phyloP scores from a whole-genome alignment of 1,140 invertebrate species.

The Brachionus rubens region DNA sequence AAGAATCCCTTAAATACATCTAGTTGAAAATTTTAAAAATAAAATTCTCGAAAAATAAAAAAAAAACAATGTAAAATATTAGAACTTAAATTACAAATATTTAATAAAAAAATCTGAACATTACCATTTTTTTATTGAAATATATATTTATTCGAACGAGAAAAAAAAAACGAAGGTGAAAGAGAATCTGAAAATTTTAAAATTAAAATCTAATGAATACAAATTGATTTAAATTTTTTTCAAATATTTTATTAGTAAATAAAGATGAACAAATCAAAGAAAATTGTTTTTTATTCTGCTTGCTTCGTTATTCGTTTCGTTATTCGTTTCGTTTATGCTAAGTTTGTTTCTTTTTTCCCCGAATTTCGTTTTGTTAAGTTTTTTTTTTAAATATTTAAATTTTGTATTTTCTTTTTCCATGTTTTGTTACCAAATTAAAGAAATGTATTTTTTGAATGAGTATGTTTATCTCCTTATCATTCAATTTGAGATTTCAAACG shows the following conservation, averaged over 20 bases:
- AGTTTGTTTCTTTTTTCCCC: no score
- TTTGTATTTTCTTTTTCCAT: constrained; percentile 9
- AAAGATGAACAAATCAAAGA: constrained; percentile 4
- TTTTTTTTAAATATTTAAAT: neutral
- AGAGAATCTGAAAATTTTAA: neutral
- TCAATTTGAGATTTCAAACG: neutral
- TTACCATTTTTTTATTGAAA: constrained; percentile 32
- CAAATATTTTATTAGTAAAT: constrained; percentile 40
- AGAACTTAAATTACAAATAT: constrained; percentile 33
- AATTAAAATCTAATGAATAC: constrained; percentile 39
- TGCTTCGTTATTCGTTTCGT: no score
- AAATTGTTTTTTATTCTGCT: no score
- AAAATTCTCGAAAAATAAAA: neutral
- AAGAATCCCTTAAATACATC: neutral
- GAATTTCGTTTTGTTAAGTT: no score
- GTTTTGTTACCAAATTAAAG: constrained; percentile 13
- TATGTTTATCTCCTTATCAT: constrained; percentile 27
- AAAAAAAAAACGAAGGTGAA: neutral
- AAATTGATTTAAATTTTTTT: constrained; percentile 39
- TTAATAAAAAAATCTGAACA: constrained; percentile 17
- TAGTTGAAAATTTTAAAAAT: neutral
- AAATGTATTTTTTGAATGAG: constrained; percentile 24
- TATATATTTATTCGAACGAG: no score
- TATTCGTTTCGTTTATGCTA: no score
- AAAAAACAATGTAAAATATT: neutral